These are phyloP conservation scores for Hemaris fuciformis DNA, from an alignment of 2,888 invertebrate species.

Conservation along the genomic window DNA sequence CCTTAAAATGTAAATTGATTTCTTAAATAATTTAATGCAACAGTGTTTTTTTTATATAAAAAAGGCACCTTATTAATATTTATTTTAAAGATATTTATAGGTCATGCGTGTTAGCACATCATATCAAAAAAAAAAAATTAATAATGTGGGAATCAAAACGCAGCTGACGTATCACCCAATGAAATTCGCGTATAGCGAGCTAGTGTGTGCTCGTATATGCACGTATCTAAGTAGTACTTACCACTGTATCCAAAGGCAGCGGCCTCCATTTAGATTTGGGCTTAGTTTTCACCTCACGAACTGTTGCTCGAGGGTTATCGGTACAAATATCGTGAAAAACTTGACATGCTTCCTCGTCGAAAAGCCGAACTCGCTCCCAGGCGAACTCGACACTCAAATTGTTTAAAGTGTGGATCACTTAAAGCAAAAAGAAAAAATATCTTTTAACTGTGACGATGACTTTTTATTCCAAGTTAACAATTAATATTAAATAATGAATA, in stretches of 20 bases:
- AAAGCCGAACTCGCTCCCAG: conserved; percentile 94
- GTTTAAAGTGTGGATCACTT: conserved; percentile 90
- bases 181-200: too few relatives aligned
- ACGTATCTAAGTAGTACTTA: too few relatives aligned
- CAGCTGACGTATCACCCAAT: too few relatives aligned
- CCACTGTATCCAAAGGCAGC: conserved; percentile 96
- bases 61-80: too few relatives aligned
- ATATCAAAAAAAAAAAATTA: too few relatives aligned
- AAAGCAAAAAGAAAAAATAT: conserved; percentile 29
- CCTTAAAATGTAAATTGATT: conserved; percentile 74
- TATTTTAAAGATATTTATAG: too few relatives aligned
- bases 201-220: too few relatives aligned
- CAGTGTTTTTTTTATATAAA: too few relatives aligned
- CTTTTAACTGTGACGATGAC: neutral
- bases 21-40: too few relatives aligned
- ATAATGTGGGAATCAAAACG: too few relatives aligned
- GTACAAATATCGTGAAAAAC: conserved; percentile 90
- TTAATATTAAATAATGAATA: neutral
- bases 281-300: conserved; percentile 89
- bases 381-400: conserved; percentile 90
- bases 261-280: conserved; percentile 98
- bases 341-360: conserved; percentile 91
- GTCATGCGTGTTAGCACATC: too few relatives aligned
- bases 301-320: conserved; percentile 87
- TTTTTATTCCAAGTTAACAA: neutral